Evolutionary conservation across 2,888 invertebrate species (phyloP).

Genomic region (Zygaena filipendulae): DNA sequence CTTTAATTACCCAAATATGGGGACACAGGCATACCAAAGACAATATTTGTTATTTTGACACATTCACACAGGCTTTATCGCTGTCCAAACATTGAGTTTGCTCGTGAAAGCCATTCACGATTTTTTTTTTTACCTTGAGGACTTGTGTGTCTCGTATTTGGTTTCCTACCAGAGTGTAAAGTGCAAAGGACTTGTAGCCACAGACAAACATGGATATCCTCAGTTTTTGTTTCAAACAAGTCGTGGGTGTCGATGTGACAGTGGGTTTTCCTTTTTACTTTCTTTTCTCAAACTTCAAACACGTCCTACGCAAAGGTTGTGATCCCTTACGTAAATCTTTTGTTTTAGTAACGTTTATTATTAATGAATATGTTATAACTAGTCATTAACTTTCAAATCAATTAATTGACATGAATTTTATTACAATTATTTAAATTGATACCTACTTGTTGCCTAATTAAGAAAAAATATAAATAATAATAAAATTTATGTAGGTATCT

Average conservation of each 20-base stretch:
- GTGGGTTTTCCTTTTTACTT: conserved; percentile 25
- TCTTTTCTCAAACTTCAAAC: no score
- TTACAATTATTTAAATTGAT: no score
- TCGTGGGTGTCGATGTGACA: conserved; percentile 33
- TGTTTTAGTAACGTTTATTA: no score
- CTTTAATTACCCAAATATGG: conserved; percentile 40
- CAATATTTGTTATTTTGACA: conserved; percentile 68
- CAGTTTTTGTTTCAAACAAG: conserved; percentile 38
- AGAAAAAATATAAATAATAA: no score
- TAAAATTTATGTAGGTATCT: no score
- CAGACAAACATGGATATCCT: conserved; percentile 48
- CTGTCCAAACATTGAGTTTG: conserved; percentile 57
- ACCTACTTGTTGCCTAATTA: no score
- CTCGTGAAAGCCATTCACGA: conserved; percentile 57
- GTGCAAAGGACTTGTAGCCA: conserved; percentile 54
- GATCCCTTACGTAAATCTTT: no score
- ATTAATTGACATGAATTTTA: no score
- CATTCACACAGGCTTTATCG: conserved; percentile 66
- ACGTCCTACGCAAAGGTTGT: no score
- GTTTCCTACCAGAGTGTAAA: conserved; percentile 62
- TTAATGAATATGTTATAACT: no score
- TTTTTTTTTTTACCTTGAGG: conserved; percentile 55
- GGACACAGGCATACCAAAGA: conserved; percentile 38
- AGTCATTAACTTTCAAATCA: no score
- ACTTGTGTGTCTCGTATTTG: conserved; percentile 48